Percentiles rank a stretch among this genome's conserved stretches.
Evolutionary conservation across 2,113 vertebrate genomes (phyloP).

Genomic region (Indicator maculatus): DNA sequence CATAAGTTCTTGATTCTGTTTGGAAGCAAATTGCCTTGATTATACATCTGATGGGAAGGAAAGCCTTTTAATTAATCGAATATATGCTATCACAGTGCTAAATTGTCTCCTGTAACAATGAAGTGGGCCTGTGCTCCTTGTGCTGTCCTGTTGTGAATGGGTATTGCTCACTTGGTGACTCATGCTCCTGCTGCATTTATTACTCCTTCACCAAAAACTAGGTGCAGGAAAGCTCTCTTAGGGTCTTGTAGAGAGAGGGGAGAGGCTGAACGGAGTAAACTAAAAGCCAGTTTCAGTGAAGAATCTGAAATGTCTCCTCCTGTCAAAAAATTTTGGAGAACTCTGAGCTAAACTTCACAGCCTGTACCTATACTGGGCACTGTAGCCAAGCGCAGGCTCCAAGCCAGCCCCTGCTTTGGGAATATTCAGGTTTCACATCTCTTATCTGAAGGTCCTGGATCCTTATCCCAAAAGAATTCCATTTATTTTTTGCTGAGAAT

Average conservation of each 20-base stretch:
- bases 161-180: constrained; percentile 52
- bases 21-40: constrained; percentile 79
- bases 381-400: not conserved
- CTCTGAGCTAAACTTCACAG: not conserved
- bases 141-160: constrained; percentile 49
- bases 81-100: constrained; percentile 50
- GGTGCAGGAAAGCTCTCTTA: not conserved
- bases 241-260: not conserved
- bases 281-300: not conserved
- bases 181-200: constrained; percentile 1
- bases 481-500: too few relatives aligned
- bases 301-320: not conserved
- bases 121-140: constrained; percentile 31
- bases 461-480: too few relatives aligned
- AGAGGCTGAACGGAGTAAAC: constrained; percentile 14
- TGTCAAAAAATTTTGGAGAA: not conserved
- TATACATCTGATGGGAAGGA: constrained; percentile 71
- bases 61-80: constrained; percentile 78
- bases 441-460: not conserved
- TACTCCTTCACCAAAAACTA: not conserved
- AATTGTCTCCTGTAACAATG: constrained; percentile 67
- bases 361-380: not conserved
- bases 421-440: not conserved
- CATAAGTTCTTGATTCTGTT: constrained; percentile 74
- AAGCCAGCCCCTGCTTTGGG: not conserved